These are phyloP conservation scores for Todiramphus saurophagus DNA, from an alignment of 2,113 vertebrate species.

Conservation along the genomic window DNA sequence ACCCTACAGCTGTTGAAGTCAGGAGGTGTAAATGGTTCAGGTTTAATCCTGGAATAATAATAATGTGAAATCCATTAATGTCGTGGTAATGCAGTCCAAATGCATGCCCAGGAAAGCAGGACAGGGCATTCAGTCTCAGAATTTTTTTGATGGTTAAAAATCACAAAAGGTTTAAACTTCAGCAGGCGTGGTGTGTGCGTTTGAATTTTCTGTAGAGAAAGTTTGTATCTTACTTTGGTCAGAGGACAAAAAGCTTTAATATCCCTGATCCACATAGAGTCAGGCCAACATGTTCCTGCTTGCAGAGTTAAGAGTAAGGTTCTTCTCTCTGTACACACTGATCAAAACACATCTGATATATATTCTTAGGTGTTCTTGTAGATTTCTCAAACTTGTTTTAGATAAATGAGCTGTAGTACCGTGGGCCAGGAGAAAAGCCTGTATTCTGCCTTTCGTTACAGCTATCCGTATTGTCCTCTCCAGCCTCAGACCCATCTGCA, in stretches of 20 bases:
- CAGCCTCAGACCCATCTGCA: neutral
- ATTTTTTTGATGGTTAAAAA: neutral
- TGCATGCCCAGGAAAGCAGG: neutral
- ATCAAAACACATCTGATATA: neutral
- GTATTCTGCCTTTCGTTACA: neutral
- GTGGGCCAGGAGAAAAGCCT: neutral
- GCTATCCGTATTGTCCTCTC: neutral
- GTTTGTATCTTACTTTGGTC: neutral
- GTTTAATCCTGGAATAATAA: neutral
- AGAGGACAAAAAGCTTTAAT: neutral
- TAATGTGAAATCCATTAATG: neutral
- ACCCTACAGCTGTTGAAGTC: neutral
- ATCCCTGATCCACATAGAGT: neutral
- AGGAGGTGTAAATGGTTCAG: neutral
- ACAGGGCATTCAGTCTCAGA: neutral
- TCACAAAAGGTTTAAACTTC: neutral
- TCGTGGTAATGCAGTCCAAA: neutral
- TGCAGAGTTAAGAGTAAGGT: neutral
- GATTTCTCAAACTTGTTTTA: neutral
- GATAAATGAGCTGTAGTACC: neutral
- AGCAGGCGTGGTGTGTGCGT: neutral
- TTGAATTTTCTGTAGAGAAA: neutral
- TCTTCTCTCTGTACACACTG: neutral
- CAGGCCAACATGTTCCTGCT: neutral
- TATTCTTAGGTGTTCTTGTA: neutral